Base-by-base conservation (phyloP, 2,888 invertebrate species). In the Tuberolachnus salignus region DNA sequence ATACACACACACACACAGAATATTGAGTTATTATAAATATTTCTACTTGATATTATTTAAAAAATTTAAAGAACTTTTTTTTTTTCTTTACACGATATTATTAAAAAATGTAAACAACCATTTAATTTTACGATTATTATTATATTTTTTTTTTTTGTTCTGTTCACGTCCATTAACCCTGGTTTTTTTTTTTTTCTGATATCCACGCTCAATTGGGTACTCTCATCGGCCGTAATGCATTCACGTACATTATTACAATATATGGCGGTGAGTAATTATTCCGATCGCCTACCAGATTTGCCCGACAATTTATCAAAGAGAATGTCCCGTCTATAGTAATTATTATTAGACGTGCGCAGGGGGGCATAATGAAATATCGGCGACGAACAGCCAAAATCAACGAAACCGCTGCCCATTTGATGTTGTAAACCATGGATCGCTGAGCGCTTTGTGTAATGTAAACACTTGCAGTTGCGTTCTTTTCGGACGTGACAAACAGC, bases 21-120 rank as follows among this genome's bases (percentile, higher is more conserved):
- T 34, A 53, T 67, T 67, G 51, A 67, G 51, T 67, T 51, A 51
- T 67, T 55, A 53, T 53, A 69, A 53, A 42, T 53, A 19, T 67
- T n/a, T n/a, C n/a, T 11, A 63, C 34, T 34, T 34, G 3, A 59
- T 9, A 10, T 9, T 23, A 10, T 63, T 59, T 59, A 14, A 64
- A n/a, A 51, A 34, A 26, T 51, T n/a, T n/a, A 51, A 51, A 34
- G 21, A 34, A 67, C 13, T 3, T 42, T 46, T 44, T 64, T 66
- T 66, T 14, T 44, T n/a, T n/a, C 44, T 19, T 64, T 44, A 0
- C 23, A 21, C 23, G 23, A 59, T 14, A 10, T 9, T 23, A 11
- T 64, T 61, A 19, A 23, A 66, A 53, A 42, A 19, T n/a, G n/a
- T n/a, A n/a, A n/a, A n/a, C n/a, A n/a, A n/a, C n/a, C n/a, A n/a